Base-by-base conservation (phyloP, 2,797 vertebrate species). In the Gobionotothen gibberifrons region DNA sequence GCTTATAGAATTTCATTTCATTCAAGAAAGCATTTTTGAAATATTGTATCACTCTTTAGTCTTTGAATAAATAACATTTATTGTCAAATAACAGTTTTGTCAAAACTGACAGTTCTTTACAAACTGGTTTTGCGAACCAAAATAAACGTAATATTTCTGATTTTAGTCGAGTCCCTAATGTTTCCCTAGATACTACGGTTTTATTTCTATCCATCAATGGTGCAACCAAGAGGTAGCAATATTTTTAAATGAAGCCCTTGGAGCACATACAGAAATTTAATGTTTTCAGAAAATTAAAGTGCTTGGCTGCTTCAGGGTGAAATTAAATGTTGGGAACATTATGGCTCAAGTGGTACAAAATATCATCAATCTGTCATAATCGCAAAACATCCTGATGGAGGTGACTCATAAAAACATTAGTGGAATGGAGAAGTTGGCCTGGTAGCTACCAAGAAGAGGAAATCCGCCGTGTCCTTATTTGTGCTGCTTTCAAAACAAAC, bases 401-500 rank as follows among this genome's bases (percentile, higher is more conserved):
- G 22, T 93, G 87, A 90, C 76, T 86, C 87, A 87, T 59, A 51
- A 63, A 61, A 65, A 43, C 78, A 74, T 43, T 67, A 61, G 55
- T 85, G 83, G 57, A 84, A 86, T 56, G 63, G 78, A 76, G 90
- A 93, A 87, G 83, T 85, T 70, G 19, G 43, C 56, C 78, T 68
- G 71, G 71, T 67, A 7, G 52, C 46, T 76, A 54, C 67, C 65
- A 29, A 73, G 61, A 75, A 78, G 85, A 90, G 90, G 89, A 93
- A 89, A 92, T 93, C 91, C 84, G 78, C 55, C n/a, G 9, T 89
- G 88, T 87, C 82, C 86, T 89, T 90, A 91, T 90, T 82, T 86
- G 83, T 79, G 54, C 72, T 54, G 78, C 47, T 71, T 58, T 83
- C 76, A 67, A 88, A 84, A 90, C 80, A 88, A 91, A 90, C 22